phyloP scores from a whole-genome alignment of 2,888 invertebrate species.

The Standfussiana lucernea region DNA sequence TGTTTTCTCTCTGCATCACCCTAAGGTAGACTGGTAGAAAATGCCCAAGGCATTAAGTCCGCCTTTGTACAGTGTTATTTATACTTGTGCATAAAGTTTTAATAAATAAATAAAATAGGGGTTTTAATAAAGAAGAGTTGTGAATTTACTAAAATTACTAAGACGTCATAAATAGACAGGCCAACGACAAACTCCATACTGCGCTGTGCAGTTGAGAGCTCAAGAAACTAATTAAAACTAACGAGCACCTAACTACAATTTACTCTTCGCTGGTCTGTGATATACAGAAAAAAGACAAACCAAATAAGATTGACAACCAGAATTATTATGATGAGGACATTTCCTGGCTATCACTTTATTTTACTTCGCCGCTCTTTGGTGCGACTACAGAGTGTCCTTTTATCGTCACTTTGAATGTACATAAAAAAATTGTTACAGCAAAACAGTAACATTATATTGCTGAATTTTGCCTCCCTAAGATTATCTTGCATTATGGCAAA shows the following conservation, averaged over 20 bases:
- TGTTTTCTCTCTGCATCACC: too few species aligned
- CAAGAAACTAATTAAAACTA: too few species aligned
- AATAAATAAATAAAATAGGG: too few species aligned
- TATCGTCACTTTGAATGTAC: constrained; percentile 21
- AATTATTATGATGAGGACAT: constrained; percentile 32
- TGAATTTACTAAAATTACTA: too few species aligned
- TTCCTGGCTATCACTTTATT: constrained; percentile 36
- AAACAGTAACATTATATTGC: constrained; percentile 21
- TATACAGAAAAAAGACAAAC: not conserved
- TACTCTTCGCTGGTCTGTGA: not conserved
- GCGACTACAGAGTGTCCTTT: constrained; percentile 5
- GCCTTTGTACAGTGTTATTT: too few species aligned
- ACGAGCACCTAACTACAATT: not conserved
- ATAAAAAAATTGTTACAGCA: constrained; percentile 25
- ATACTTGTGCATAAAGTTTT: too few species aligned
- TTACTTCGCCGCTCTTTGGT: constrained; percentile 29
- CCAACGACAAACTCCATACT: too few species aligned
- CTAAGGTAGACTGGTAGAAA: too few species aligned
- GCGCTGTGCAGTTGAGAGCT: too few species aligned
- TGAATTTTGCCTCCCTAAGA: not conserved
- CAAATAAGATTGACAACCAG: constrained; percentile 20
- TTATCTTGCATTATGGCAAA: not conserved
- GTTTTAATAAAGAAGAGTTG: not conserved
- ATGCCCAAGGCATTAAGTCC: too few species aligned
- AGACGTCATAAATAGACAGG: too few species aligned